phyloP scores from a whole-genome alignment of 1,140 invertebrate genomes.

The Drepana arcuata region DNA sequence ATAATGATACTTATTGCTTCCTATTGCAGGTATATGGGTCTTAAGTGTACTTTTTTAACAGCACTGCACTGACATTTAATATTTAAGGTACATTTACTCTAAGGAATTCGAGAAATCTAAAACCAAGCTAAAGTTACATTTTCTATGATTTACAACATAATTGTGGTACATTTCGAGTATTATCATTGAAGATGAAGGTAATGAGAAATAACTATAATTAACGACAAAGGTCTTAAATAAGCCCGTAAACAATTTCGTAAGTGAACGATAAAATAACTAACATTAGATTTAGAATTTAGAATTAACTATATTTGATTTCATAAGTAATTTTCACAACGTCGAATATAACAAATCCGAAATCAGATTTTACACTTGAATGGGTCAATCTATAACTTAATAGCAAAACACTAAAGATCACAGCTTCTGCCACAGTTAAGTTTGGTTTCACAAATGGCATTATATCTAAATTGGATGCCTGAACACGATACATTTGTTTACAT shows the following conservation, averaged over 20 bases:
- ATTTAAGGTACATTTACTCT: conserved; percentile 16
- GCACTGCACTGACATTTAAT: conserved; percentile 19
- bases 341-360: too few species aligned
- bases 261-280: too few species aligned
- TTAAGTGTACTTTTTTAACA: too few species aligned
- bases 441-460: conserved; percentile 15
- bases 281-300: too few species aligned
- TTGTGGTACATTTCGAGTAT: conserved; percentile 19
- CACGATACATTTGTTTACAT: conserved; percentile 18
- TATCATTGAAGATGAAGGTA: conserved; percentile 14
- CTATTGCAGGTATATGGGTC: conserved; percentile 5
- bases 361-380: conserved; percentile 6
- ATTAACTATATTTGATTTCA: too few species aligned
- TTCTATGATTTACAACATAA: conserved; percentile 14
- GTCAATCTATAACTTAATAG: conserved; percentile 20
- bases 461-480: conserved; percentile 16
- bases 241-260: too few species aligned
- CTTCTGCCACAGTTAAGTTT: conserved; percentile 15
- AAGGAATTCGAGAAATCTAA: conserved; percentile 25
- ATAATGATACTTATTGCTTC: conserved; percentile 5
- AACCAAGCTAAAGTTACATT: conserved; percentile 13
- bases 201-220: conserved; percentile 11
- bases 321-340: too few species aligned
- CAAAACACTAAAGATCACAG: conserved; percentile 31
- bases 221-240: conserved; percentile 6